Base-by-base conservation (phyloP, 2,888 invertebrate species). In the Cylindroiulus punctatus region DNA sequence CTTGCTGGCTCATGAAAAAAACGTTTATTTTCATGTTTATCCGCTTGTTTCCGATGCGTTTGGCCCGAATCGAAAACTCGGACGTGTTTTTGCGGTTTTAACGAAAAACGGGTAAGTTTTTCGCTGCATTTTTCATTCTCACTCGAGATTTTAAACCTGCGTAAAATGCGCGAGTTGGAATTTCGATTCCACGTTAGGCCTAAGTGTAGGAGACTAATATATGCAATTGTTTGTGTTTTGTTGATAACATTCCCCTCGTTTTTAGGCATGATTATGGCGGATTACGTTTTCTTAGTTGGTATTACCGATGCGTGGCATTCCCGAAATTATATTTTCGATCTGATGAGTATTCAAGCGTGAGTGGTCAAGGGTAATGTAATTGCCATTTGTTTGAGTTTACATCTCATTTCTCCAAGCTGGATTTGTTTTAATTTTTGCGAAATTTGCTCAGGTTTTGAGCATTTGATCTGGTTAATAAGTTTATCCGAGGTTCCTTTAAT, bases 51-150 rank as follows among this genome's bases (percentile, higher is more conserved):
- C 14, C 1, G 44, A 10, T 44, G 44, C 3, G 8, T 76, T 76
- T 76, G 30, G 30, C 76, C 76, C 76, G 65, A 65, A 26, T n/a
- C 19, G 57, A 57, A 57, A 57, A 57, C 22, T 57, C 14, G 57
- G 22, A 10, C 26, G 26, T 26, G 65, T 26, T 65, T 57, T 65
- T 26, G 26, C 8, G 17, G 17, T 76, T n/a, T 26, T 76, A 10
- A 14, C 76, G 76, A 76, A 76, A 76, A 76, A 76, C 76, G 76
- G 76, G 76, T 76, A 76, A 76, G 76, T 76, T 76, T 76, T 76
- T 76, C 76, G 76, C 76, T 14, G 14, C 17, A 8, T 76, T 76
- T 76, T 32, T 30, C 30, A 17, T 76, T 30, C 30, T 76, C 14
- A 5, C 8, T 14, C 3, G 14, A 32, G 76, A 32, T 76, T 76